Conservation (phyloP, 2,113 vertebrate genomes). For the Corydoras maculifer region DNA sequence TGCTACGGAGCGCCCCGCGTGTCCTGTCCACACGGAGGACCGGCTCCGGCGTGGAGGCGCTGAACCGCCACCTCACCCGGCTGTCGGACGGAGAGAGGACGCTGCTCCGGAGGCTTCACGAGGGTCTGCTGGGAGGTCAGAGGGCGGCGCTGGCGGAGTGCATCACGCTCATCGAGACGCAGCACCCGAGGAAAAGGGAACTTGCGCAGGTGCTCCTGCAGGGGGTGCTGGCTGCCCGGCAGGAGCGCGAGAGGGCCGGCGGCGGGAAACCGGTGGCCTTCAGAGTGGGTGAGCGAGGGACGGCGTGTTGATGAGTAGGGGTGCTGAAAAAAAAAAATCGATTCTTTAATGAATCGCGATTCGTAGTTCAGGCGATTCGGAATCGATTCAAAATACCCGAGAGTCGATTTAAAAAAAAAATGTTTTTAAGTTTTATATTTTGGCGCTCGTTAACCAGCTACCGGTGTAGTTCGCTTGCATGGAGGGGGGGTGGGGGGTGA, state of each 20-base stretch:
- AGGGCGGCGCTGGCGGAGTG: conserved; percentile 86
- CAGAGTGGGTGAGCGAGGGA: conserved; percentile 82
- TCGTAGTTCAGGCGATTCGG: too few relatives aligned
- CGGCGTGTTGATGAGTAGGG: not conserved
- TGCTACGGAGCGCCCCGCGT: conserved; percentile 16
- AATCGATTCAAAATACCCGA: too few relatives aligned
- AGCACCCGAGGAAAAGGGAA: conserved; percentile 82
- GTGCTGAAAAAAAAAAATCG: too few relatives aligned
- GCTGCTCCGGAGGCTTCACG: conserved; percentile 73
- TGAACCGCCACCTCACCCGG: conserved; percentile 52
- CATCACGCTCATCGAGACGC: conserved; percentile 90
- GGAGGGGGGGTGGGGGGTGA: too few relatives aligned
- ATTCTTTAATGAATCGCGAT: too few relatives aligned
- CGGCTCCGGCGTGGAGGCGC: conserved; percentile 52
- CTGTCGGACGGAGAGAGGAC: conserved; percentile 75
- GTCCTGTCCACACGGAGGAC: conserved; percentile 35
- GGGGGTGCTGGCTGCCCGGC: conserved; percentile 78
- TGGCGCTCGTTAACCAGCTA: too few relatives aligned
- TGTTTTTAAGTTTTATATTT: not conserved
- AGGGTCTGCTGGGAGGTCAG: conserved; percentile 76
- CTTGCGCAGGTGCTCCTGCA: conserved; percentile 89
- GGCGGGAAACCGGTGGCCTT: conserved; percentile 84
- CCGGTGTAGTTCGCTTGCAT: too few relatives aligned
- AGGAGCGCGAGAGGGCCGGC: conserved; percentile 74
- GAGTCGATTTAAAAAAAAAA: too few relatives aligned